Base-by-base conservation (phyloP, 2,113 vertebrate genomes). In the Chaetodon auriga region DNA sequence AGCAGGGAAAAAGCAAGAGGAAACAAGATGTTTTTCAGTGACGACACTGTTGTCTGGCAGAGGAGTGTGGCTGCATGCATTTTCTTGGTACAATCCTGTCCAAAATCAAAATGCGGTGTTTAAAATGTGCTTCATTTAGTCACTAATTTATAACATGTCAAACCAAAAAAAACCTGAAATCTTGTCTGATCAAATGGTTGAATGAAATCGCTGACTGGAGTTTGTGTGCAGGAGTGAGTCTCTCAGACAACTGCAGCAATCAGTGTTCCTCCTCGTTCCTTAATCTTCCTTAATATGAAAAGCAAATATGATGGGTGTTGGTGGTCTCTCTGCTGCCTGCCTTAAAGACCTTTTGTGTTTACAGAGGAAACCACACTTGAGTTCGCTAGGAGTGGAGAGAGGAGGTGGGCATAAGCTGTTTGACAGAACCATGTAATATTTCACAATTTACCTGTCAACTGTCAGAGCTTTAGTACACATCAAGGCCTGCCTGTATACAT, bases 361-460 rank as follows among this genome's bases (percentile, higher is more conserved):
- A 68, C 81, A 15, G 55, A 65, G 25, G 77, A 81, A 85, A 58
- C 6, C 65, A 82, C 23, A 70, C 75, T 62, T 58, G 64, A 71
- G 15, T 73, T 92, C 72, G 69, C 51, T 2, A 23, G 77, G 23
- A 78, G 41, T 54, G 3, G 60, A 78, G 54, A 53, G 65, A 64
- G 65, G 65, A 66, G 60, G 81, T 49, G 19, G 80, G 58, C 68
- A 43, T 81, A 80, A 73, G 82, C 81, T 76, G 66, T 77, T 87
- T 93, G 92, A 85, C 78, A 89, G 74, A 86, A 72, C 38, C 82
- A 70, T 71, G 80, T 84, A 90, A 90, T 91, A 82, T 87, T 90
- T 90, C 60, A 76, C 84, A 90, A 86, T 92, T 84, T 90, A 81
- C 84, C 87, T 87, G 91, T 93, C 91, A 92, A 76, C 81, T 91